Conservation (phyloP, 2,888 invertebrate genomes). For the Eilema sororculum region DNA sequence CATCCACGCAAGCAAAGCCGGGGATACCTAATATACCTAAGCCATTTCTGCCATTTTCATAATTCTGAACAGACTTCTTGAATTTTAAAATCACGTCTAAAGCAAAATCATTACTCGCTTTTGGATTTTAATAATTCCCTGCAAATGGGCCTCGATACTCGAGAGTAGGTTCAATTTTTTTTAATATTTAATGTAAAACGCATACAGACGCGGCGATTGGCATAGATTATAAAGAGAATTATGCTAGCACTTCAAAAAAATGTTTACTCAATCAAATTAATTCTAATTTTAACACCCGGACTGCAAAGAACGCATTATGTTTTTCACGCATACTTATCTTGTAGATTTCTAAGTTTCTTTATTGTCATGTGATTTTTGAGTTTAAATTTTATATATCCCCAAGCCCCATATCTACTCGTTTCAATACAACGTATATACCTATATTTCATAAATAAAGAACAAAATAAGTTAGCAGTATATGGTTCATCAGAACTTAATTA, state of each 20-base stretch:
- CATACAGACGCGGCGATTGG: not conserved
- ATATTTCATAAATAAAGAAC: no score
- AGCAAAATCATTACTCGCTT: not conserved
- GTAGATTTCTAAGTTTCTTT: no score
- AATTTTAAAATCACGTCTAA: not conserved
- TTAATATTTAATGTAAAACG: not conserved
- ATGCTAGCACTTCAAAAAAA: no score
- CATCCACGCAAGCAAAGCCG: no score
- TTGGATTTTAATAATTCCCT: not conserved
- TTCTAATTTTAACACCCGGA: no score
- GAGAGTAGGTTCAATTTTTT: not conserved
- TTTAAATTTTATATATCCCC: not conserved
- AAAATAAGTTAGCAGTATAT: not conserved
- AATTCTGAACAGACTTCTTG: not conserved
- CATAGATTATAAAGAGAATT: not conserved
- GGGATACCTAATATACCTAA: no score
- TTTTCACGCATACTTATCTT: no score
- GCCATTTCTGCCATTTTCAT: no score
- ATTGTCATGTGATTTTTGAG: no score
- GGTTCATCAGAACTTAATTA: slow-evolving; percentile 17
- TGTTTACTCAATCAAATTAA: no score
- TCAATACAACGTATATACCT: not conserved
- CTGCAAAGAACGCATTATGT: no score
- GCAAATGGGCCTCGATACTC: not conserved
- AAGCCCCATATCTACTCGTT: not conserved